phyloP scores from a whole-genome alignment of 2,888 invertebrate species.

The Diarsia brunnea region DNA sequence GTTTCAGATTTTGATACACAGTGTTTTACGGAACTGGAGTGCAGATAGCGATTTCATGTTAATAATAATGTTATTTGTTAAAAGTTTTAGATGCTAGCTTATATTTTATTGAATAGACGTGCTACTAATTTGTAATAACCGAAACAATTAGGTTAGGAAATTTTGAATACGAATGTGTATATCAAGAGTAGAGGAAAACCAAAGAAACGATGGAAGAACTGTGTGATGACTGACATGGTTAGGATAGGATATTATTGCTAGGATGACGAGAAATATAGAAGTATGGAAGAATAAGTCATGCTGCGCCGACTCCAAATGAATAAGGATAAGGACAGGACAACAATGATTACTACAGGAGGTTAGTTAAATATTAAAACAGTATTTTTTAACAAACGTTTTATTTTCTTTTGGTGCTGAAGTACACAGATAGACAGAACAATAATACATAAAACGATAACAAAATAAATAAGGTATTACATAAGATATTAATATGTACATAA shows the following conservation, averaged over 20 bases:
- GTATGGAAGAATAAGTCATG: too few species aligned
- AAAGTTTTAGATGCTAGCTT: too few species aligned
- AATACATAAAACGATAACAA: slow-evolving; percentile 8
- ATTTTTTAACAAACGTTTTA: slow-evolving; percentile 44
- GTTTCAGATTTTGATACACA: too few species aligned
- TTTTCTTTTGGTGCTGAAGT: slow-evolving; percentile 69
- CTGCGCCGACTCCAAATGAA: too few species aligned
- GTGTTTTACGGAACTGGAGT: too few species aligned
- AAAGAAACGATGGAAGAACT: not conserved
- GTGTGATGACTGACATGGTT: not conserved
- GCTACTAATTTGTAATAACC: too few species aligned
- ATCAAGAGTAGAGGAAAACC: not conserved
- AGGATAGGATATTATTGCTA: not conserved
- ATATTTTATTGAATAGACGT: too few species aligned
- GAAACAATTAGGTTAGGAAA: too few species aligned
- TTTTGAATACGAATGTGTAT: not conserved
- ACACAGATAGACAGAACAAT: slow-evolving; percentile 5
- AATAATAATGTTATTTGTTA: too few species aligned
- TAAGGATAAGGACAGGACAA: not conserved
- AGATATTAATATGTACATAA: slow-evolving; percentile 1
- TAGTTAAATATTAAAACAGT: not conserved
- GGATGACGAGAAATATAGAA: too few species aligned
- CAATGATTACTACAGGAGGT: not conserved
- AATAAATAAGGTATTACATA: slow-evolving; percentile 1
- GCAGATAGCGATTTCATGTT: too few species aligned